Conservation (phyloP, 2,888 invertebrate species). For the Acanthacorydalis orientalis region DNA sequence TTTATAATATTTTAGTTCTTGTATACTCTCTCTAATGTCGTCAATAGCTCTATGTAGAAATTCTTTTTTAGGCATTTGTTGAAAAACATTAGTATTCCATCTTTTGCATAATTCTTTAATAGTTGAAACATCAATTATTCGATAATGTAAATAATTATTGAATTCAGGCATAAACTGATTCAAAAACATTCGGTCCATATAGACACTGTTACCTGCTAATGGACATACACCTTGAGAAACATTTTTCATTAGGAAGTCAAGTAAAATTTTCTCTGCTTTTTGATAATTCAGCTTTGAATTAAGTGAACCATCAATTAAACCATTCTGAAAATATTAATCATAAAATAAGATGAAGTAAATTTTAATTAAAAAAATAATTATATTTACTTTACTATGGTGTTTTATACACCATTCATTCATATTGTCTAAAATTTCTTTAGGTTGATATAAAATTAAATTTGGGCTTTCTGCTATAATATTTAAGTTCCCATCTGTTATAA, state of each 20-base stretch:
- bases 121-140: slow-evolving; percentile 83
- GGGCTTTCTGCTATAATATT: slow-evolving; percentile 62
- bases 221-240: slow-evolving; percentile 43
- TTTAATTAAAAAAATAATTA: too few species aligned
- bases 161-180: slow-evolving; percentile 67
- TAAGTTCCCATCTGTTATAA: slow-evolving; percentile 69
- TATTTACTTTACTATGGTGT: slow-evolving; percentile 57
- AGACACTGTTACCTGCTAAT: slow-evolving; percentile 75
- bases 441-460: slow-evolving; percentile 60
- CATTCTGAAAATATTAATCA: slow-evolving; percentile 46
- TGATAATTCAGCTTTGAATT: slow-evolving; percentile 45
- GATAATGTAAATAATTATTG: slow-evolving; percentile 68
- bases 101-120: slow-evolving; percentile 68
- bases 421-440: slow-evolving; percentile 45
- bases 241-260: slow-evolving; percentile 52
- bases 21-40: slow-evolving; percentile 75
- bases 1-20: slow-evolving; percentile 68
- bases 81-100: slow-evolving; percentile 53
- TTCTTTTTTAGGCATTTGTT: slow-evolving; percentile 40
- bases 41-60: slow-evolving; percentile 56
- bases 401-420: slow-evolving; percentile 78
- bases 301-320: slow-evolving; percentile 55
- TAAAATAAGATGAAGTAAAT: slow-evolving; percentile 6
- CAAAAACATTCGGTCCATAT: slow-evolving; percentile 73
- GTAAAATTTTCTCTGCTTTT: slow-evolving; percentile 51